Evolutionary conservation across 2,888 invertebrate genomes (phyloP), one percentile per base, ranked within the genome.

Genomic region (Athalia rosae): DNA sequence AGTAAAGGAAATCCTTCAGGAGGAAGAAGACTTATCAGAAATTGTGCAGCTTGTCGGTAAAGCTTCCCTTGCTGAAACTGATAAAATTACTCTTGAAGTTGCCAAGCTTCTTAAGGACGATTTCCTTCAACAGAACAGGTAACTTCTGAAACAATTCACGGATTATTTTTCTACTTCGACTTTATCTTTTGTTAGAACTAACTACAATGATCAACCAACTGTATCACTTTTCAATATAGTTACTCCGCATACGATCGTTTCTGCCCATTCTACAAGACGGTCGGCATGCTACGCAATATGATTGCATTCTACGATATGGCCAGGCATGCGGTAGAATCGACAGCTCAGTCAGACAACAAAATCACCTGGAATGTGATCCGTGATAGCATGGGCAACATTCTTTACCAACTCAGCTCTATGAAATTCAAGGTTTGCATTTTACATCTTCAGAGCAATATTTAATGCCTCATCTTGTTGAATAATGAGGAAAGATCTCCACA

Each of bases 181-280:
- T 28, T 28, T 28, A 28, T 28, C 28, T 53, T 62, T 41, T 71
- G 6, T 9, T 9, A 3, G n/a, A 61, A 69, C 4, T 13, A 13
- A 7, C 45, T 78, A 15, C 58, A 43, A n/a, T 9, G 50, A 78
- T 67, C 13, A 76, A 50, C 41, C 7, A 71, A 63, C 28, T 3
- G 13, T 53, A 11, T 50, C 41, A 71, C 66, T 62, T 9, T 76
- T 61, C 50, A 3, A 61, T 76, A 0, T 90, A 94, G 94, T 87
- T 97, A 98, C 91, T 97, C 97, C 4, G 92, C 96, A 1, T 98
- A 98, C 91, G 98, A 98, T 92, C 94, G 99, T 82, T 99, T 98
- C 94, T 99, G 99, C 89, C 99, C 99, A 87, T 99, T 99, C 94
- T 99, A 99, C 93, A 99, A 99, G 93, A 99, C 99, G 13, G 98